Evolutionary conservation across 2,113 vertebrate species (phyloP), one percentile per base, ranked within the genome.

Genomic region (Pluvialis apricaria): DNA sequence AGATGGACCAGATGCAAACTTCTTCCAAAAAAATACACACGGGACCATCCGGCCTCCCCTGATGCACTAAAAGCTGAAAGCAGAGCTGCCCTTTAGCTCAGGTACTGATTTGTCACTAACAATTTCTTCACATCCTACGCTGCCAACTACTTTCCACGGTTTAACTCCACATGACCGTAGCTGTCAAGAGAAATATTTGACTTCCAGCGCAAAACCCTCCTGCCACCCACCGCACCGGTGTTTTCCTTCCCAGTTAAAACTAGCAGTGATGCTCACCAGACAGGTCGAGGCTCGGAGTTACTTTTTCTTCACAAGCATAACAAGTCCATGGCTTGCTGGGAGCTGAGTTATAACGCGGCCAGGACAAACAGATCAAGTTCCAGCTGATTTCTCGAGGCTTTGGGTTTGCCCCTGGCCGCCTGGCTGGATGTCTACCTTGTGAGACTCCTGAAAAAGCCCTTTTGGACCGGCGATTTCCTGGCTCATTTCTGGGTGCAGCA

Each of bases 331-430:
- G 60, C 91, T 88, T 86, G 92, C 82, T 95, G 92, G 51, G 91
- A 91, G 87, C 66, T 0, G 52, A 81, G 54, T 82, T 90, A 79
- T 5, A 92, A 68, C 7, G 4, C 15, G 3, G 90, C 95, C 93
- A 95, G 94, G 51, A 96, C 77, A 97, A 97, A 97, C 66, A 96
- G 94, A 96, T 95, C 81, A 83, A 80, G 89, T 97, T 96, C 90
- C 96, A 96, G 82, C 42, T 75, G 79, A 96, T 94, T 91, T 96
- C 76, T 82, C 11, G 3, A 92, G 52, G 72, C 72, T 52, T 54
- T 88, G 75, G 57, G 86, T 73, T 94, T 95, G 91, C 87, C 81
- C 57, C 75, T 82, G 78, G 52, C 82, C 95, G 86, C 87, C 44
- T 60, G 11, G 78, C 25, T 91, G 88, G 91, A 88, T 29, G 49